Evolutionary conservation across 2,113 vertebrate species (phyloP).

Genomic region (Recurvirostra avosetta): DNA sequence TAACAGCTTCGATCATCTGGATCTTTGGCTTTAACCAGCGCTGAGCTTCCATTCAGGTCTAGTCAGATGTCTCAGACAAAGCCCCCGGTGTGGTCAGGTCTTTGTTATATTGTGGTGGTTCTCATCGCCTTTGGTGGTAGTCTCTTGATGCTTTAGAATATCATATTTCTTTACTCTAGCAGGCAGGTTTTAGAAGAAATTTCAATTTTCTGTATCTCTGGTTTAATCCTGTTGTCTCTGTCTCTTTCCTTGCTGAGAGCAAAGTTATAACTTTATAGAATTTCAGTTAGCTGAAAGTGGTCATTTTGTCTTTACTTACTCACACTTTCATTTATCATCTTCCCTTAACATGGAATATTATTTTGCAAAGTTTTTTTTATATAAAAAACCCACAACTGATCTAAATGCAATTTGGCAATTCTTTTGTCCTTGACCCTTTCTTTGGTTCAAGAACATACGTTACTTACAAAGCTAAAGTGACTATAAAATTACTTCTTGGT

Average conservation of each 20-base stretch:
- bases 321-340: not conserved
- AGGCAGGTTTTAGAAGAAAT: not conserved
- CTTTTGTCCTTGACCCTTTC: not conserved
- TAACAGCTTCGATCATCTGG: not conserved
- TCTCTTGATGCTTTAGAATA: not conserved
- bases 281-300: not conserved
- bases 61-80: not conserved
- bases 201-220: not conserved
- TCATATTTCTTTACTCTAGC: not conserved
- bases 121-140: not conserved
- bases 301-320: not conserved
- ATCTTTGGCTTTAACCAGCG: not conserved
- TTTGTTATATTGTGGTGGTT: not conserved
- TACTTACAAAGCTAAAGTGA: not conserved
- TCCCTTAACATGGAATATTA: not conserved
- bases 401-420: not conserved
- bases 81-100: not conserved
- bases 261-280: not conserved
- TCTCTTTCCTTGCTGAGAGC: not conserved
- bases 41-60: not conserved
- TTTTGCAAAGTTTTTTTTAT: not conserved
- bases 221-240: not conserved
- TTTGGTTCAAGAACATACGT: not conserved
- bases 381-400: accelerated
- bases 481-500: not conserved